Evolutionary conservation across 2,888 invertebrate species (phyloP), one percentile per base, ranked within the genome.

Genomic region (Herminia tarsipennalis): DNA sequence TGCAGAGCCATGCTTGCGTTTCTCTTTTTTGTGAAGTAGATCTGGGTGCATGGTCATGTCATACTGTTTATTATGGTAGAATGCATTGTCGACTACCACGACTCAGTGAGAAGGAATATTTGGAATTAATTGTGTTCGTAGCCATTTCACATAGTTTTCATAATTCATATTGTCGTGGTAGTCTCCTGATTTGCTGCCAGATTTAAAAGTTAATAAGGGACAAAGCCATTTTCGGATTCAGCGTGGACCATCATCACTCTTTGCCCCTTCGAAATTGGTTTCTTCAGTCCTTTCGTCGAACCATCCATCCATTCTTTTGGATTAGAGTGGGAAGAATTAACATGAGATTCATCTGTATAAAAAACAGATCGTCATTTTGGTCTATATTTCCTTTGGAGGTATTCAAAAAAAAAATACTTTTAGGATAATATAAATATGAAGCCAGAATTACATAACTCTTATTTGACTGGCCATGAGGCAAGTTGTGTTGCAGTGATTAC

Each of bases 131-230:
- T 24, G 24, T 8, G 8, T 6, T 2, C 24, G 5, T 4, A 24
- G 2, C 24, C 24, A 24, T 24, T 24, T 24, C n/a, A 8, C 24
- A 24, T 24, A 28, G 9, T 37, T 30, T 14, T 10, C 3, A 18
- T 4, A 28, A 29, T 39, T 30, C 28, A n/a, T 13, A 13, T 32
- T 33, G 10, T 9, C 24, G n/a, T 24, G 24, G n/a, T 24, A 24
- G 24, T 24, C 24, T 5, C 32, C 30, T 36, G 3, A 14, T 36
- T 42, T 2, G 40, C 13, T 5, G 10, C 22, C 41, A 4, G 29
- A 5, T n/a, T 24, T 24, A 24, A n/a, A n/a, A 2, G n/a, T 6
- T 6, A 24, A 8, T 8, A 24, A n/a, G 24, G 24, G 2, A 24
- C 24, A 24, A 24, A 24, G 2, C 24, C 4, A n/a, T 4, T n/a